Conservation (phyloP, 53 echinoderm and acorn worm genomes). For the Zoroaster sp. region DNA sequence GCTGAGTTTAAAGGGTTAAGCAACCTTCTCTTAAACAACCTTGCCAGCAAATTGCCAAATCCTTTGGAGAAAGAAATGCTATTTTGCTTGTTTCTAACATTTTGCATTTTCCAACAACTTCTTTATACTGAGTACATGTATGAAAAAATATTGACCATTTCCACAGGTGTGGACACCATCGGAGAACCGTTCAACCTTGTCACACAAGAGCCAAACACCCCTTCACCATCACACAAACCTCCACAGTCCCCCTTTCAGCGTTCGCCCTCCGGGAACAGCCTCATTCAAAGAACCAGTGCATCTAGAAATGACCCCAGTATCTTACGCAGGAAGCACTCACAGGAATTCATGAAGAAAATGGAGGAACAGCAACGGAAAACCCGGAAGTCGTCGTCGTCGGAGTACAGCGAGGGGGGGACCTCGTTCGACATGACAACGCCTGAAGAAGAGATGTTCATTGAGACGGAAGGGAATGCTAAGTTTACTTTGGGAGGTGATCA, state of each 20-base stretch:
- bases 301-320: constrained; percentile 11
- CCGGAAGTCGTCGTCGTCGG: constrained; percentile 45
- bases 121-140: too few relatives aligned
- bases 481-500: constrained; percentile 3
- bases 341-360: constrained; percentile 72
- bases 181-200: constrained; percentile 85
- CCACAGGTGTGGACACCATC: constrained; percentile 84
- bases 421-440: background rate
- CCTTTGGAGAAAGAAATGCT: too few relatives aligned
- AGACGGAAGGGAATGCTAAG: background rate
- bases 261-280: constrained; percentile 11
- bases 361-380: constrained; percentile 67
- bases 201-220: constrained; percentile 38
- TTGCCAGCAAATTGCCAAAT: too few relatives aligned
- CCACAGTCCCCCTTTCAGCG: constrained; percentile 20
- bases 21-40: too few relatives aligned
- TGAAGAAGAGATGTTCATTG: constrained; percentile 26
- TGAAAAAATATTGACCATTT: too few relatives aligned
- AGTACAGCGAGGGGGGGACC: constrained; percentile 23
- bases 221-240: background rate
- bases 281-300: background rate
- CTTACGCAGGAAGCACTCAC: constrained; percentile 79
- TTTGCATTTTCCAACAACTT: too few relatives aligned
- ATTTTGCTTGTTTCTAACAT: too few relatives aligned
- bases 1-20: too few relatives aligned